These are phyloP conservation scores for Pyrgilauda ruficollis DNA, from an alignment of 2,113 vertebrate genomes.

Conservation along the genomic window DNA sequence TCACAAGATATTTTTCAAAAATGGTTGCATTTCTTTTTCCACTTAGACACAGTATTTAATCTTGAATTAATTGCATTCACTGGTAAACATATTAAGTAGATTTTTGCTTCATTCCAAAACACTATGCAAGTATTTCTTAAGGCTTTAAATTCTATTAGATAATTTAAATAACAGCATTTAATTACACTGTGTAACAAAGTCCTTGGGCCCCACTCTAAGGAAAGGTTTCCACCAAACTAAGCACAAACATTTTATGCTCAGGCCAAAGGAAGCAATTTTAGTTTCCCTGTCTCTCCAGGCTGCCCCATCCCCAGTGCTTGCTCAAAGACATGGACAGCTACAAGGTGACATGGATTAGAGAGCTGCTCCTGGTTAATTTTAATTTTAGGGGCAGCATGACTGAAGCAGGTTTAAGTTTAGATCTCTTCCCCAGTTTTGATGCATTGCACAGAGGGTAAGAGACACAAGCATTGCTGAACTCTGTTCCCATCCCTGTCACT, in stretches of 20 bases:
- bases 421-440: not conserved
- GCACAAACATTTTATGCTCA: not conserved
- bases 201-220: not conserved
- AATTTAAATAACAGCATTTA: not conserved
- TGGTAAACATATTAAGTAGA: not conserved
- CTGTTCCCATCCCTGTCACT: not conserved
- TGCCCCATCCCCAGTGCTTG: not conserved
- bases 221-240: not conserved
- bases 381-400: not conserved
- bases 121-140: not conserved
- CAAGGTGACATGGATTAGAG: fast-evolving
- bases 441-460: not conserved
- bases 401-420: not conserved
- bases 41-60: not conserved
- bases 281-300: not conserved
- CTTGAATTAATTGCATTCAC: not conserved
- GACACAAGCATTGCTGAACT: not conserved
- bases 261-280: not conserved
- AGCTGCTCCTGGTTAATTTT: not conserved
- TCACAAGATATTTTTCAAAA: not conserved
- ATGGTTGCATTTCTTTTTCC: not conserved
- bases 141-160: not conserved
- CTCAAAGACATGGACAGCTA: not conserved
- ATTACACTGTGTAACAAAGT: not conserved
- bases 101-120: not conserved